These are phyloP conservation scores for Cinara cedri DNA, from an alignment of 2,888 invertebrate species.

Conservation along the genomic window DNA sequence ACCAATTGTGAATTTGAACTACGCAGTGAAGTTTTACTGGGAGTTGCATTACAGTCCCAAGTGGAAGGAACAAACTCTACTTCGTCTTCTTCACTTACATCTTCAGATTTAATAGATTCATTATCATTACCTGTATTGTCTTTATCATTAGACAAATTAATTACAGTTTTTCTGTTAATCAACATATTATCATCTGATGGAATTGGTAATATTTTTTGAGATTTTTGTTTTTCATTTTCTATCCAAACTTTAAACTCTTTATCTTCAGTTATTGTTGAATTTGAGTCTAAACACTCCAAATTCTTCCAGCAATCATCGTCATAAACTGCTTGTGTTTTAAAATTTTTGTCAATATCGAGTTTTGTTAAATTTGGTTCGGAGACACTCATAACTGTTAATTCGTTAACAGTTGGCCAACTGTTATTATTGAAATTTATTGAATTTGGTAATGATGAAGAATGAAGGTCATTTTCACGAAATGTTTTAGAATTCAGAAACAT, in stretches of 20 bases:
- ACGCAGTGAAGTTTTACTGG: slow-evolving; percentile 75
- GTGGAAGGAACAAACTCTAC: slow-evolving; percentile 77
- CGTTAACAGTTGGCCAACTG: slow-evolving; percentile 56
- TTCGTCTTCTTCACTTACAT: slow-evolving; percentile 60
- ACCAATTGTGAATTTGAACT: slow-evolving; percentile 68
- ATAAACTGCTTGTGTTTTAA: slow-evolving; percentile 34
- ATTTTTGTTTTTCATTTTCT: slow-evolving; percentile 42
- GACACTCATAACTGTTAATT: slow-evolving; percentile 29
- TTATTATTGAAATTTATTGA: slow-evolving; percentile 58
- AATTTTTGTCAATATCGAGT: slow-evolving; percentile 17
- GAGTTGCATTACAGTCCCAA: slow-evolving; percentile 79
- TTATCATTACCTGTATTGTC: slow-evolving; percentile 60
- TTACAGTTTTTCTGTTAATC: slow-evolving; percentile 28
- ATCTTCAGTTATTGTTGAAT: slow-evolving; percentile 41
- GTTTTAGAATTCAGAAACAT: slow-evolving; percentile 38
- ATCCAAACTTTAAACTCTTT: slow-evolving; percentile 46
- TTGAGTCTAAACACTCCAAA: slow-evolving; percentile 38
- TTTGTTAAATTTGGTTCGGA: slow-evolving; percentile 47
- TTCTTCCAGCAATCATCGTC: slow-evolving; percentile 49
- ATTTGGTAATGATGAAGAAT: slow-evolving; percentile 60
- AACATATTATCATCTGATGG: slow-evolving; percentile 31
- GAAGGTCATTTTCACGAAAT: slow-evolving; percentile 43
- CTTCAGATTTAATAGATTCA: slow-evolving; percentile 52
- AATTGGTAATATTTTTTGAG: not conserved
- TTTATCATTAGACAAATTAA: slow-evolving; percentile 2